Evolutionary conservation across 1,140 invertebrate genomes (phyloP).

Genomic region (Drosophila chauvacae): DNA sequence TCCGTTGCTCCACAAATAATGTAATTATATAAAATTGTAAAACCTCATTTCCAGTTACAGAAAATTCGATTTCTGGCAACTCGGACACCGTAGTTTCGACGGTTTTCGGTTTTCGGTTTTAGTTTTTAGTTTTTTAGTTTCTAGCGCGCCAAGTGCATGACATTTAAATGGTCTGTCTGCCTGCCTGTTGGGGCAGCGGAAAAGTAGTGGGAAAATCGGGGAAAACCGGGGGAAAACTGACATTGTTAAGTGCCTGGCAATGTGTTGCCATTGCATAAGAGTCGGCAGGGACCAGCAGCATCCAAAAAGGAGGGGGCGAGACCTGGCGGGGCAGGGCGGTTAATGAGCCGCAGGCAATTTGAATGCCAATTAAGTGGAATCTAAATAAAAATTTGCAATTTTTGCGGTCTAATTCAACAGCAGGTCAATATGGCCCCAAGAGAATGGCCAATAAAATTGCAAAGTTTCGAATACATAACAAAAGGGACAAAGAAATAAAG

Average conservation of each 20-base stretch:
- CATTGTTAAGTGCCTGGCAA: constrained; percentile 67
- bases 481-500: background rate
- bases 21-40: constrained; percentile 3
- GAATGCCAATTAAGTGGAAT: constrained; percentile 52
- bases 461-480: background rate
- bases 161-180: constrained; percentile 64
- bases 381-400: constrained; percentile 33
- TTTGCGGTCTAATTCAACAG: constrained; percentile 24
- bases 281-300: constrained; percentile 5
- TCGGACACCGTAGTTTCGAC: constrained; percentile 3
- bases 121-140: constrained; percentile 65
- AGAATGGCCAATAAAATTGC: background rate
- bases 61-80: constrained; percentile 17
- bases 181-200: background rate
- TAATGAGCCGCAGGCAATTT: constrained; percentile 57
- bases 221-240: constrained; percentile 21
- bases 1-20: background rate
- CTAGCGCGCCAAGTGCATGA: constrained; percentile 72
- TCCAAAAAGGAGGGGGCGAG: background rate
- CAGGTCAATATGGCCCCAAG: constrained; percentile 8
- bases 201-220: background rate
- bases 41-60: constrained; percentile 12
- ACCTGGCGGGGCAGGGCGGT: constrained; percentile 2
- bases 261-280: constrained; percentile 38
- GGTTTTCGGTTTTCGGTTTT: background rate